Evolutionary conservation across 2,113 vertebrate species (phyloP).

Genomic region (Nycticebus coucang): DNA sequence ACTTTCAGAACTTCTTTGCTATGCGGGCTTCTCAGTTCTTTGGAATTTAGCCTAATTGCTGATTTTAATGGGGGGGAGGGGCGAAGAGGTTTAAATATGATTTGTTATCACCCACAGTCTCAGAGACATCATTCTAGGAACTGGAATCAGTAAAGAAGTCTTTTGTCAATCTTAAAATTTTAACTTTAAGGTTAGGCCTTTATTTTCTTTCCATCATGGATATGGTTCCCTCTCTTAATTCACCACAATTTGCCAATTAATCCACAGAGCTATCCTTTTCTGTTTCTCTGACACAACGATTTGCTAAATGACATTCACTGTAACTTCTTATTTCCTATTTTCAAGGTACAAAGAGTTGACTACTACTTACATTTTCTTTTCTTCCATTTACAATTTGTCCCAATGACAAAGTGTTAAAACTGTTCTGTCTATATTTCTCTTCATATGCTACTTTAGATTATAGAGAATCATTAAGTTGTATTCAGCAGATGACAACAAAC

Average conservation of each 20-base stretch:
- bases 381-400: neutral
- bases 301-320: neutral
- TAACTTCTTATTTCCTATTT: neutral
- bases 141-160: neutral
- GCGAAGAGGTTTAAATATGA: neutral
- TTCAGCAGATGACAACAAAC: neutral
- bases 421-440: neutral
- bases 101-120: neutral
- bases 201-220: neutral
- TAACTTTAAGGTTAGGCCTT: neutral
- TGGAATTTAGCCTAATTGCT: slow-evolving; percentile 6
- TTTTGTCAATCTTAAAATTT: neutral
- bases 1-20: slow-evolving; percentile 4
- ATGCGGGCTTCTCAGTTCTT: neutral
- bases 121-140: neutral
- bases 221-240: neutral
- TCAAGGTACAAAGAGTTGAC: neutral
- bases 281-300: neutral
- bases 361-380: neutral
- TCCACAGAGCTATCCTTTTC: neutral
- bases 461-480: neutral
- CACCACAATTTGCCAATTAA: neutral
- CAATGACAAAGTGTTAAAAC: neutral
- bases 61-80: neutral
- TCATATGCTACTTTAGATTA: neutral